Base-by-base conservation (phyloP, 2,797 vertebrate species). In the Triplophysa bombifrons region DNA sequence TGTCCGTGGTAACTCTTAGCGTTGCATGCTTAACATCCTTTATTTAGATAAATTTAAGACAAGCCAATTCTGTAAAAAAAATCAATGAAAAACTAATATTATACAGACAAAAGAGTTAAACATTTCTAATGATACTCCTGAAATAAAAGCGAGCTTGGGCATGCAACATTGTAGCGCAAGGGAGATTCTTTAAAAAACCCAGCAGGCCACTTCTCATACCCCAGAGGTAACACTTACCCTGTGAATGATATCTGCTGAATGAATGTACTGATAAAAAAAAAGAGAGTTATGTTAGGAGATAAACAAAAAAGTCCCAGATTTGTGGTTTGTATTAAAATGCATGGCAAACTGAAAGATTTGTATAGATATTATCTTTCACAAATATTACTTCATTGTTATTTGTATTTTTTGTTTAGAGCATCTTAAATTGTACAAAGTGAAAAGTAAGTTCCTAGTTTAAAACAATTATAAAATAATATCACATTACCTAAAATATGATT, bases 181-280 rank as follows among this genome's bases (percentile, higher is more conserved):
- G 25, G 19, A 38, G 3, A 50, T 9, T 13, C 11, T 27, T 51
- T 34, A 72, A 72, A 50, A 71, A 70, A 48, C 3, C 25, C 72
- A 61, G 50, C 19, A 38, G 30, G 38, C 60, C 12, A 46, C 65
- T 53, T 58, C n/a, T 48, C 1, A 20, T 22, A 14, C 34, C 22
- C 3, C 27, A 1, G 1, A 38, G 30, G 27, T 4, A 73, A 73
- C 34, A 83, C 97, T 95, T 92, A 99, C 98, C 93, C 98, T 96
- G 90, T 99, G 98, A 87, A 99, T 99, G 86, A 99, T 99, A 87
- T 96, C 98, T 65, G 97, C 98, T 81, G 98, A 99, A 91, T 99
- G 97, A 88, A 99, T 99, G 85, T 99, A 99, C 97, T 99, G 90
- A 0, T 89, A 14, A 85, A 3, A 70, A 4, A 80, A 10, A 88